Evolutionary conservation across 2,113 vertebrate genomes (phyloP).

Genomic region (Pollimyrus isidori): DNA sequence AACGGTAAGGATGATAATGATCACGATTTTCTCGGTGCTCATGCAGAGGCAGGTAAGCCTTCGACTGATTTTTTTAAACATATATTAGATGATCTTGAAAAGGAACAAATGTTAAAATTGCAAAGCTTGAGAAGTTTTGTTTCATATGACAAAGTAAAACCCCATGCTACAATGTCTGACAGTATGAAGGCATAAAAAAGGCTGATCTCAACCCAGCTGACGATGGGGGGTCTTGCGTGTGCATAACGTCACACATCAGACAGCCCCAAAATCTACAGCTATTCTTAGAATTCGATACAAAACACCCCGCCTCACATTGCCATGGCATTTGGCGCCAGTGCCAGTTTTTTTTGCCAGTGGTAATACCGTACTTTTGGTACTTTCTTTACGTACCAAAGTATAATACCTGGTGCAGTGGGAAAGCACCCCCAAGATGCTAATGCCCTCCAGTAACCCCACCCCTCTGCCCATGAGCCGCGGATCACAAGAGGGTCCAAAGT

Average conservation of each 20-base stretch:
- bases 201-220: not conserved
- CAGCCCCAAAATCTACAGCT: not conserved
- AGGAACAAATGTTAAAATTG: not conserved
- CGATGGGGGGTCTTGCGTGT: not conserved
- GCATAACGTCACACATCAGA: not conserved
- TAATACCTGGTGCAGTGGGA: not conserved
- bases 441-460: not conserved
- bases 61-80: not conserved
- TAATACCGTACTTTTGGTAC: not conserved
- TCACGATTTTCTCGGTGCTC: not conserved
- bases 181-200: not conserved
- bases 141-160: not conserved
- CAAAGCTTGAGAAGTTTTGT: not conserved
- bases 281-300: not conserved
- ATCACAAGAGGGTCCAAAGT: slow-evolving; percentile 21
- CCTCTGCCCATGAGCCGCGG: slow-evolving; percentile 1
- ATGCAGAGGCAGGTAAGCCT: not conserved
- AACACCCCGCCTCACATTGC: not conserved
- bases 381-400: too few relatives aligned
- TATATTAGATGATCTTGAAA: not conserved
- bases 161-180: too few relatives aligned
- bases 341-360: not conserved
- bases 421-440: not conserved
- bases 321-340: not conserved
- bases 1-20: not conserved